Base-by-base conservation (phyloP, 2,113 vertebrate genomes). In the Thinocorus orbignyianus region DNA sequence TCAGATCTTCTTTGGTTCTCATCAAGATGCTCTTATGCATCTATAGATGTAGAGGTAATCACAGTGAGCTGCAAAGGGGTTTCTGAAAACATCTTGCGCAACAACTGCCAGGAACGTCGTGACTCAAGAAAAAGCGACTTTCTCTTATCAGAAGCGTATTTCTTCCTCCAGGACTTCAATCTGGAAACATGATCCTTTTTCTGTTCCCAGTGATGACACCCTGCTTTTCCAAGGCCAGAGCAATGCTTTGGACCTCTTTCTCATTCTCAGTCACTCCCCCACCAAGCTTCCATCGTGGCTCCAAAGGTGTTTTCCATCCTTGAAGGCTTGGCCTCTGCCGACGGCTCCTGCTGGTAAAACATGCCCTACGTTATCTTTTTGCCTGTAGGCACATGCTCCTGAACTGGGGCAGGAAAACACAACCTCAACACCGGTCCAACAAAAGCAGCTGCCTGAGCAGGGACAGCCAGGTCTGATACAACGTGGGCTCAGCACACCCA, bases 51-150 rank as follows among this genome's bases (percentile, higher is more conserved):
- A 35, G 70, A 79, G 17, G 77, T 37, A 76, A 68, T 17, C 49
- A 41, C 0, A 0, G 52, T 19, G 48, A 72, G 37, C 55, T 76
- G 70, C 55, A 79, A 86, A 28, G 33, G 64, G 71, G 69, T 91
- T 91, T 91, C 81, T 65, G 28, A 95, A 95, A 96, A 94, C 90
- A 92, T 28, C 85, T 96, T 96, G 71, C 1, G 0, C 87, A 97
- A 95, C 12, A 13, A 24, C 70, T 88, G 20, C 66, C 51, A 82
- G 94, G 95, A 96, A 97, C 95, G 95, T 16, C 80, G 77, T 95
- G 93, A 96, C 93, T 96, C 95, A 92, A 90, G 55, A 88, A 96
- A 90, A 90, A 55, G 82, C 1, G 0, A 52, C 88, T 92, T 88
- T 73, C 55, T 76, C 85, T 96, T 97, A 97, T 95, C 96, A 91